Evolutionary conservation across 92 coral and sea anemone species (phyloP).

Genomic region (Bergia sp.): DNA sequence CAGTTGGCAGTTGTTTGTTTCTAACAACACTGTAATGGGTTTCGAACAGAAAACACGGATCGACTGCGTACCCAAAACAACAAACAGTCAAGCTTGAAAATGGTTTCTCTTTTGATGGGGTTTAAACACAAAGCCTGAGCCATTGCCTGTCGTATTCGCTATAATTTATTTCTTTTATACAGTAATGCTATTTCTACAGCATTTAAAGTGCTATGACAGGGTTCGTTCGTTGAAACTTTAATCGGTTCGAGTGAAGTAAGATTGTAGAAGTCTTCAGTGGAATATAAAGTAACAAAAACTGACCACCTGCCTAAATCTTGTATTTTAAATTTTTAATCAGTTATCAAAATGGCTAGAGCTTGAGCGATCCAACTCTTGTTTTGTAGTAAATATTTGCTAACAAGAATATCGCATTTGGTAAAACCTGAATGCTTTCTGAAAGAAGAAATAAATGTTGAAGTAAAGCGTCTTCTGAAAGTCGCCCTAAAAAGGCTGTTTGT

Average conservation of each 20-base stretch:
- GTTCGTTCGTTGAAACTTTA: conserved; percentile 52
- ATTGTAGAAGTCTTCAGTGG: conserved; percentile 48
- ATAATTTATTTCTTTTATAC: background rate
- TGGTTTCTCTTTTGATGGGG: conserved; percentile 30
- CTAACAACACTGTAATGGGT: conserved; percentile 48
- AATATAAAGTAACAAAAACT: conserved; percentile 50
- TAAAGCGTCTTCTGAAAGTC: background rate
- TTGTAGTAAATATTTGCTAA: conserved; percentile 36
- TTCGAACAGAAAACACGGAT: conserved; percentile 48
- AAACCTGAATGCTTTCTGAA: background rate
- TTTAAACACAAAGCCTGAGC: background rate
- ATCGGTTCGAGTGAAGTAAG: conserved; percentile 69
- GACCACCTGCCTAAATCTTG: conserved; percentile 60
- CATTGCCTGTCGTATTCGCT: background rate
- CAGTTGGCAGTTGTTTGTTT: conserved; percentile 49
- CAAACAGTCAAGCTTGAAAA: conserved; percentile 33
- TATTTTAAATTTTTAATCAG: conserved; percentile 81
- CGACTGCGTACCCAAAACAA: conserved; percentile 40
- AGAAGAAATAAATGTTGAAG: background rate
- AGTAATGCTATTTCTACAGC: background rate
- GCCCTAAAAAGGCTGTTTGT: background rate
- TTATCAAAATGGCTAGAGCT: conserved; percentile 67
- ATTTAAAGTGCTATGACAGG: background rate
- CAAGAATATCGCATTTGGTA: background rate
- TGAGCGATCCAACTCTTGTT: conserved; percentile 51